Evolutionary conservation across 1,140 invertebrate genomes (phyloP).

Genomic region (Lucilia sericata): DNA sequence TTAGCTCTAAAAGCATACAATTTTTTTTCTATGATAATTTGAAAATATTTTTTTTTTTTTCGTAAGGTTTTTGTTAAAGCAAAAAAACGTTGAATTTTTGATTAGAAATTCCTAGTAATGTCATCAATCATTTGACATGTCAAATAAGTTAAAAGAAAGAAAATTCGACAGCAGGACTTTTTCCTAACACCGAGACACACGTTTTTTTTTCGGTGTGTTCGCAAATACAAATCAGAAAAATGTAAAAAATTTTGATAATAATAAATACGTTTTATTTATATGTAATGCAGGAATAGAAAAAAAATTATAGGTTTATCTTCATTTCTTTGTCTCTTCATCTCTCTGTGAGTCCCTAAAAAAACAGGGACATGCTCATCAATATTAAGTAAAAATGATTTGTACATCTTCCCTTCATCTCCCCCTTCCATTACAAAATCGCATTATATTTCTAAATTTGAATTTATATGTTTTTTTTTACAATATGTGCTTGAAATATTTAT

Average conservation of each 20-base stretch:
- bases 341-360: not conserved
- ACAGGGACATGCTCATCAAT: not conserved
- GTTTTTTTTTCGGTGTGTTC: no score
- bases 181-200: not conserved
- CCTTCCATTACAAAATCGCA: not conserved
- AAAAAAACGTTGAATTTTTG: slow-evolving; percentile 21
- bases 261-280: not conserved
- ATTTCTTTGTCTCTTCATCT: not conserved
- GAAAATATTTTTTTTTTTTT: slow-evolving; percentile 2
- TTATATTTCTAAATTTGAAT: not conserved
- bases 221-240: not conserved
- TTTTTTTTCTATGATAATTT: not conserved
- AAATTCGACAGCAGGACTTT: not conserved
- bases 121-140: slow-evolving; percentile 20
- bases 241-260: slow-evolving; percentile 17
- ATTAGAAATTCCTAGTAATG: slow-evolving; percentile 19
- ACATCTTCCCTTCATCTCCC: not conserved
- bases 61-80: not conserved
- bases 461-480: not conserved
- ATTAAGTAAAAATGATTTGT: not conserved
- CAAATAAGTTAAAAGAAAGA: slow-evolving; percentile 11
- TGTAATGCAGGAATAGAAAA: not conserved
- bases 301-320: not conserved
- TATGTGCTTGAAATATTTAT: slow-evolving; percentile 22
- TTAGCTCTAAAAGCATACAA: not conserved